Evolutionary conservation across 2,113 vertebrate genomes (phyloP).

Genomic region (Neoarius graeffei): DNA sequence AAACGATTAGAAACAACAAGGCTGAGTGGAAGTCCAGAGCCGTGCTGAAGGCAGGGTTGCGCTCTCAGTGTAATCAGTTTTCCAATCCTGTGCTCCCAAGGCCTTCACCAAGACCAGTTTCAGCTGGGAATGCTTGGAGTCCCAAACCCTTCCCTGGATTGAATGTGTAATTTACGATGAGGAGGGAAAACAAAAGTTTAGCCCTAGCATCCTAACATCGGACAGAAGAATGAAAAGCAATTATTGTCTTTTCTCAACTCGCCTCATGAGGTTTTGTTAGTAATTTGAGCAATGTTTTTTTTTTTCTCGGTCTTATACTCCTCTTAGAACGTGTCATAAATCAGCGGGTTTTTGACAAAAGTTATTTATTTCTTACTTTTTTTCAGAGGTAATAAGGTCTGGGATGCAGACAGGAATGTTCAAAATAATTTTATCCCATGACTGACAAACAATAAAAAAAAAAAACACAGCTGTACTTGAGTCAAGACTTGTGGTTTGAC

Average conservation of each 20-base stretch:
- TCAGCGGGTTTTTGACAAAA: background rate
- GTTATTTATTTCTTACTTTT: background rate
- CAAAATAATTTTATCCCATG: background rate
- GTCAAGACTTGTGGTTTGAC: background rate
- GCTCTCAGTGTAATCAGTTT: slow-evolving; percentile 14
- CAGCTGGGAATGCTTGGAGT: slow-evolving; percentile 37
- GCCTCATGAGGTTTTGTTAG: slow-evolving; percentile 51
- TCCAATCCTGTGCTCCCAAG: slow-evolving; percentile 3
- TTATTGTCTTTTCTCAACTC: slow-evolving; percentile 48
- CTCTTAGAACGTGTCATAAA: slow-evolving; percentile 36
- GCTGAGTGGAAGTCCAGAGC: slow-evolving; percentile 12
- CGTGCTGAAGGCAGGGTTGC: slow-evolving; percentile 22
- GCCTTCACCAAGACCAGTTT: slow-evolving; percentile 36
- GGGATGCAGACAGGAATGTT: background rate
- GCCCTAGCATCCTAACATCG: slow-evolving; percentile 26
- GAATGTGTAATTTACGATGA: slow-evolving; percentile 40
- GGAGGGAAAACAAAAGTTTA: slow-evolving; percentile 11
- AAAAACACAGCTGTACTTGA: background rate
- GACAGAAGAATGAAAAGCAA: slow-evolving; percentile 43
- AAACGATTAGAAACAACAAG: slow-evolving; percentile 14
- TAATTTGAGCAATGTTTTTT: slow-evolving; percentile 27
- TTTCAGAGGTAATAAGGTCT: background rate
- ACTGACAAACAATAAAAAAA: background rate
- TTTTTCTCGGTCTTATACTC: slow-evolving; percentile 43
- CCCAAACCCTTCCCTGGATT: slow-evolving; percentile 24